Conservation (phyloP, 2,113 vertebrate species). For the Proterorhinus semilunaris region DNA sequence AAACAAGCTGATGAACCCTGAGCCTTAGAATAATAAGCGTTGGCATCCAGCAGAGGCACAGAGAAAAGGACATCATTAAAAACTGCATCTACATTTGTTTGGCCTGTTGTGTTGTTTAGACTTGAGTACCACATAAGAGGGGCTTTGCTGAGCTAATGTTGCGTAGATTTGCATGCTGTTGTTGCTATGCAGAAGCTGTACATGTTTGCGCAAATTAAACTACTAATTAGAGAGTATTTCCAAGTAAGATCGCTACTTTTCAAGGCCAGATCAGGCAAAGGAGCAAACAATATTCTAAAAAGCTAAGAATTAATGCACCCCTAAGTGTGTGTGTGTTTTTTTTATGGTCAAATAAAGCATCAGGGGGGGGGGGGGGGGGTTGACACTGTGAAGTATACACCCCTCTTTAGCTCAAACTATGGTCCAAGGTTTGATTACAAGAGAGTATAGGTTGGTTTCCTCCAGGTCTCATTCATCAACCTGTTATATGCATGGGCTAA, state of each 20-base stretch:
- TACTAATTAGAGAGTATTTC: not conserved
- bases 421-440: too few relatives aligned
- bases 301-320: too few relatives aligned
- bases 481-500: too few relatives aligned
- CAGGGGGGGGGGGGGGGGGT: accelerated
- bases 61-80: conserved; percentile 1
- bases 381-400: too few relatives aligned
- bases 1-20: conserved; percentile 22
- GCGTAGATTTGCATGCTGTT: not conserved
- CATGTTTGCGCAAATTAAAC: not conserved
- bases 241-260: too few relatives aligned
- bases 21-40: conserved; percentile 23
- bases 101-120: not conserved
- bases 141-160: not conserved
- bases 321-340: too few relatives aligned
- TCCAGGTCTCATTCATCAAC: too few relatives aligned
- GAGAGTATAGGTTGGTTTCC: too few relatives aligned
- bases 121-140: not conserved
- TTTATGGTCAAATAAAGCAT: too few relatives aligned
- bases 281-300: too few relatives aligned
- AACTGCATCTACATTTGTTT: conserved; percentile 5
- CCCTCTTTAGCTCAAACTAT: too few relatives aligned
- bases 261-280: too few relatives aligned
- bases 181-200: not conserved
- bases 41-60: conserved; percentile 11